Evolutionary conservation across 2,888 invertebrate genomes (phyloP).

Genomic region (Dilophus febrilis): DNA sequence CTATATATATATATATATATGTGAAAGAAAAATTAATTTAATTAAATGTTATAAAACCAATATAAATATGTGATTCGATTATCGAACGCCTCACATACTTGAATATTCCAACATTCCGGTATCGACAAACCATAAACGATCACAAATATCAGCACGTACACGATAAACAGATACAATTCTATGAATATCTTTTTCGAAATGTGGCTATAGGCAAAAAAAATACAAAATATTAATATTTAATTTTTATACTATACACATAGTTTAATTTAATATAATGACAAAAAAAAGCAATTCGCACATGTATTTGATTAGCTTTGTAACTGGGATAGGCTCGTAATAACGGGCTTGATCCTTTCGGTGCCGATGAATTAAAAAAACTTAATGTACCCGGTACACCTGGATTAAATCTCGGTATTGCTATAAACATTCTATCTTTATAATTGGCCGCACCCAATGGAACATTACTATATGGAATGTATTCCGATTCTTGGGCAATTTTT

Average conservation of each 20-base stretch:
- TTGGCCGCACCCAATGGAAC: slow-evolving; percentile 27
- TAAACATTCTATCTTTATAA: slow-evolving; percentile 13
- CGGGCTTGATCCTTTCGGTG: slow-evolving; percentile 15
- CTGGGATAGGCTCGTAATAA: slow-evolving; percentile 24
- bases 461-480: slow-evolving; percentile 25
- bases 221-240: too few species aligned
- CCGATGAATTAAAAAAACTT: slow-evolving; percentile 31
- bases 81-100: too few species aligned
- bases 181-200: too few species aligned
- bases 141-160: slow-evolving; percentile 49
- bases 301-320: slow-evolving; percentile 20
- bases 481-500: neutral
- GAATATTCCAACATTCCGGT: slow-evolving; percentile 54
- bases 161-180: slow-evolving; percentile 51
- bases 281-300: slow-evolving; percentile 10
- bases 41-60: neutral
- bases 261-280: too few species aligned
- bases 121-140: slow-evolving; percentile 63
- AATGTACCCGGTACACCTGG: slow-evolving; percentile 44
- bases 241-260: too few species aligned
- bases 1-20: slow-evolving; percentile 21
- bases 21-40: neutral
- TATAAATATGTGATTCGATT: slow-evolving; percentile 17
- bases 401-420: slow-evolving; percentile 54
- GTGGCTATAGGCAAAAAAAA: too few species aligned